A percentile compares a stretch with the other conserved stretches of the same genome.
phyloP scores from a whole-genome alignment of 2,797 vertebrate species.

The Gymnothorax reevesii region DNA sequence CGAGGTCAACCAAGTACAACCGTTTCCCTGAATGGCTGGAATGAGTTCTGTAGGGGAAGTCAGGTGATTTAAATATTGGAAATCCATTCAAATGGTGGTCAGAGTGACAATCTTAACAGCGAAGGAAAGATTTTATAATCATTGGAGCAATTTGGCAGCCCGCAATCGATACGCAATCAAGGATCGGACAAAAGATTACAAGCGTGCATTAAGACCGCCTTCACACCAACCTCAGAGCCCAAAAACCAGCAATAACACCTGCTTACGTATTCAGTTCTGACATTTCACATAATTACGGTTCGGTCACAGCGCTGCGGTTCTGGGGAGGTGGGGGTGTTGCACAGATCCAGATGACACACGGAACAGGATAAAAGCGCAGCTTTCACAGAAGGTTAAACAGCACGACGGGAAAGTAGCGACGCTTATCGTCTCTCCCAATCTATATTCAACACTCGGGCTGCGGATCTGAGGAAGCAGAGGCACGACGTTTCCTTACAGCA shows the following conservation, averaged over 20 bases:
- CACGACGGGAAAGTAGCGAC: not conserved
- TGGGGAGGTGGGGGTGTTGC: not conserved
- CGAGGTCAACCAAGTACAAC: not conserved
- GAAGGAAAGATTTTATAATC: constrained; percentile 36
- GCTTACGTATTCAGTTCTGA: constrained; percentile 58
- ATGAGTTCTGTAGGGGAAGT: not conserved
- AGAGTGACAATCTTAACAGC: constrained; percentile 44
- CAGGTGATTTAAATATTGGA: constrained; percentile 18
- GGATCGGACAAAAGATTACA: constrained; percentile 28
- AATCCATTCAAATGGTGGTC: constrained; percentile 55
- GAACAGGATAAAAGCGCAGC: not conserved
- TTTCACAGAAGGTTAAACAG: not conserved
- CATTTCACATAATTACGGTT: constrained; percentile 55
- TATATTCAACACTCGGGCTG: not conserved
- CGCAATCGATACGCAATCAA: constrained; percentile 52
- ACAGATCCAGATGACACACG: not conserved
- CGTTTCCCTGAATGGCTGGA: not conserved
- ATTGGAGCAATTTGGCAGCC: constrained; percentile 43
- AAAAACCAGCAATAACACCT: constrained; percentile 39
- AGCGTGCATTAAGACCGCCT: constrained; percentile 39
- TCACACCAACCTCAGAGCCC: constrained; percentile 28
- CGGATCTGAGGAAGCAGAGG: not conserved
- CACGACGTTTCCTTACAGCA: not conserved
- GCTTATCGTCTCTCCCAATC: not conserved
- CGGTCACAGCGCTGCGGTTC: constrained; percentile 30